Evolutionary conservation across 2,888 invertebrate genomes (phyloP).

Genomic region (Coenonympha arcania): DNA sequence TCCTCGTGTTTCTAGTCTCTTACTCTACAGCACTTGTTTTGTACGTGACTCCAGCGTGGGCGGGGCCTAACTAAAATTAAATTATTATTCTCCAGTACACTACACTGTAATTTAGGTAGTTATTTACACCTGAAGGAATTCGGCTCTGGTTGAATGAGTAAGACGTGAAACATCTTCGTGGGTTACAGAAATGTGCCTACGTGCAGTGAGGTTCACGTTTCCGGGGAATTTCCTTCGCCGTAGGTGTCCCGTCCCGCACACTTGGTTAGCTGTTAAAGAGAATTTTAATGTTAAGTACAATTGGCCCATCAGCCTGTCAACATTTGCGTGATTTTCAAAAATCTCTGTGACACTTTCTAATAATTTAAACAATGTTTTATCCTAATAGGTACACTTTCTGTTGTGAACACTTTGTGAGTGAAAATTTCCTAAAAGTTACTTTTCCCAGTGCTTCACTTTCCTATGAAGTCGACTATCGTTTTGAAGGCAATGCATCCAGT

Average conservation of each 20-base stretch:
- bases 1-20: neutral
- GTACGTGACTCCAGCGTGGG: conserved; percentile 41
- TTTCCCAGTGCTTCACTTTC: no score
- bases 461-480: no score
- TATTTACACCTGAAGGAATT: conserved; percentile 57
- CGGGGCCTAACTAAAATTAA: conserved; percentile 30
- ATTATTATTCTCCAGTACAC: conserved; percentile 50
- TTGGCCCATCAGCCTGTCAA: no score
- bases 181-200: conserved; percentile 31
- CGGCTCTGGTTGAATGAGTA: conserved; percentile 61
- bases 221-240: conserved; percentile 29
- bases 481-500: no score
- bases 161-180: conserved; percentile 46
- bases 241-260: neutral
- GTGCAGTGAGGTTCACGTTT: conserved; percentile 19
- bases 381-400: no score
- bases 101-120: conserved; percentile 32
- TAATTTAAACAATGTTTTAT: no score
- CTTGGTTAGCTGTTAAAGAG: no score
- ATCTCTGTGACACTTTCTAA: no score
- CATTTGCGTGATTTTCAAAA: no score
- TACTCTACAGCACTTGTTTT: conserved; percentile 42
- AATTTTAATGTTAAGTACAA: no score
- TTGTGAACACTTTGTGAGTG: no score
- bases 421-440: no score